phyloP scores from a whole-genome alignment of 2,113 vertebrate genomes.

The Charina bottae region DNA sequence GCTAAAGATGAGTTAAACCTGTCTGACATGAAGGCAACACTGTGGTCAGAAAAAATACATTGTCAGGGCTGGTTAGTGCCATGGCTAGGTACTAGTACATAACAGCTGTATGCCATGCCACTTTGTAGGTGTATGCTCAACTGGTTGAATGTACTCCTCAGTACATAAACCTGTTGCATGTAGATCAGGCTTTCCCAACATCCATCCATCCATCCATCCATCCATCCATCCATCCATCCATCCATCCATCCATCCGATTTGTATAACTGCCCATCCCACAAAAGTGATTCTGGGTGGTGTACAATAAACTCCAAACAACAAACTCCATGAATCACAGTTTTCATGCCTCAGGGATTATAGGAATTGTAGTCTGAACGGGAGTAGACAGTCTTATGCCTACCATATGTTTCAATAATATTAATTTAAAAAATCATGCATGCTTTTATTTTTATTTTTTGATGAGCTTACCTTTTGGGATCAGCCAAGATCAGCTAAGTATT shows the following conservation, averaged over 20 bases:
- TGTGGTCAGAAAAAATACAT: neutral
- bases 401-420: too few species aligned
- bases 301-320: neutral
- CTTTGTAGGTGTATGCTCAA: neutral
- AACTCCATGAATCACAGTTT: neutral
- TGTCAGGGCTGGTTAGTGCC: neutral
- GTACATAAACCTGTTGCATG: neutral
- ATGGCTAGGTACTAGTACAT: neutral
- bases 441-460: neutral
- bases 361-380: neutral
- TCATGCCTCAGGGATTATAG: neutral
- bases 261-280: neutral
- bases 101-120: neutral
- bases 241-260: neutral
- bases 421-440: neutral
- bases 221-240: neutral
- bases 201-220: neutral
- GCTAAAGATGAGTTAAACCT: neutral
- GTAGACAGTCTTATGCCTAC: neutral
- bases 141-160: neutral
- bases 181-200: neutral
- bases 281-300: neutral
- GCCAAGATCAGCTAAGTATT: neutral
- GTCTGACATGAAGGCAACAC: neutral
- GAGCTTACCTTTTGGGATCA: too few species aligned